A percentile compares a stretch with the other conserved stretches of the same genome.
Evolutionary conservation across 2,888 invertebrate genomes (phyloP).

Genomic region (Adineta ricciae): DNA sequence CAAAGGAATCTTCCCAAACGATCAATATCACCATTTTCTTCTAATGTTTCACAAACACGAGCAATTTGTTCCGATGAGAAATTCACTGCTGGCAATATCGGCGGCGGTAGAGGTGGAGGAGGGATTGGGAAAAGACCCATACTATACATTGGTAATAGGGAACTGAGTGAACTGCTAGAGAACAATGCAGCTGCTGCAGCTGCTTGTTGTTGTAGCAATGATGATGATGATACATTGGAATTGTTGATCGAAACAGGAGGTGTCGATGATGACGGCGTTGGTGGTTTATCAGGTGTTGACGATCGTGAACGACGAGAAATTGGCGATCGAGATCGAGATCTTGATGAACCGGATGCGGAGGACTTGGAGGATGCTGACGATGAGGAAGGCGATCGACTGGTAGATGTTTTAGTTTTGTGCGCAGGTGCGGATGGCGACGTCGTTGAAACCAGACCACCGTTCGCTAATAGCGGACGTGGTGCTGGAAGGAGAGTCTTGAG

Average conservation of each 20-base stretch:
- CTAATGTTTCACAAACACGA: constrained; percentile 46
- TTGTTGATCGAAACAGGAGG: not conserved
- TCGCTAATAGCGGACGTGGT: not conserved
- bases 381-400: not conserved
- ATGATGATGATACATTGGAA: constrained; percentile 2
- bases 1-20: constrained; percentile 71
- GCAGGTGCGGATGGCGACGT: not conserved
- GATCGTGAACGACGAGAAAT: constrained; percentile 4
- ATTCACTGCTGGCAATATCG: constrained; percentile 26
- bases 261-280: not conserved
- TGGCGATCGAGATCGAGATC: not conserved
- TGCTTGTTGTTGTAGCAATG: constrained; percentile 8
- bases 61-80: constrained; percentile 31
- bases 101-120: constrained; percentile 13
- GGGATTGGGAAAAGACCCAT: constrained; percentile 8
- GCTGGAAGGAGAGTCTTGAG: not conserved
- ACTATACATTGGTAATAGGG: constrained; percentile 1
- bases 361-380: not conserved
- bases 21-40: constrained; percentile 54
- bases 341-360: not conserved
- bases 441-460: not conserved
- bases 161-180: not conserved
- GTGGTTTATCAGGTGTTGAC: not conserved
- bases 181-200: not conserved
- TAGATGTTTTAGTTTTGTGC: not conserved